phyloP scores from a whole-genome alignment of 1,140 invertebrate genomes.

The Lasaia peninsularis region DNA sequence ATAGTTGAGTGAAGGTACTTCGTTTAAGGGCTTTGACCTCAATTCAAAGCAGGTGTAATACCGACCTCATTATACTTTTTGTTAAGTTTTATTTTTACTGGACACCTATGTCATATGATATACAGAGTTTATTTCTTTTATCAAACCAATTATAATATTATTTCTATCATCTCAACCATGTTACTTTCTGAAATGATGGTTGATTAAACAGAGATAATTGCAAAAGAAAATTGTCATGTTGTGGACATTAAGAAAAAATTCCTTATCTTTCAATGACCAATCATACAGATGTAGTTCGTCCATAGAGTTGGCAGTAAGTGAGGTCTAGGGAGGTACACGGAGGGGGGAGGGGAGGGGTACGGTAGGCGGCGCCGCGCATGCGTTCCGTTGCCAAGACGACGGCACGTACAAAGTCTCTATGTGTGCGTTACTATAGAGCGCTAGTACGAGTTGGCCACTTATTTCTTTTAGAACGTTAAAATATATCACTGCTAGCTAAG shows the following conservation, averaged over 20 bases:
- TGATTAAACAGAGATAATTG: conserved; percentile 9
- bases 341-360: conserved; percentile 33
- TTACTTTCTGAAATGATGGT: conserved; percentile 18
- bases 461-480: too few species aligned
- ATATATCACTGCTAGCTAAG: not conserved
- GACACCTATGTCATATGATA: too few species aligned
- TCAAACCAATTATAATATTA: not conserved
- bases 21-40: too few species aligned
- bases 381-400: conserved; percentile 70
- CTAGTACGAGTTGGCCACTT: conserved; percentile 5
- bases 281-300: conserved; percentile 50
- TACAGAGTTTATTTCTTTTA: not conserved
- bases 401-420: conserved; percentile 51
- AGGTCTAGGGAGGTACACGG: conserved; percentile 20
- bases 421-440: conserved; percentile 41
- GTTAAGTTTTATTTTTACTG: too few species aligned
- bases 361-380: conserved; percentile 68
- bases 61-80: too few species aligned
- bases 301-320: conserved; percentile 30
- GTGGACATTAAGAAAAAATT: conserved; percentile 37
- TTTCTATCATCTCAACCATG: not conserved
- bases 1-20: too few species aligned
- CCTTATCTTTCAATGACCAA: conserved; percentile 60
- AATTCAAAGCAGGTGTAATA: too few species aligned
- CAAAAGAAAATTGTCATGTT: conserved; percentile 17